A percentile compares a stretch with the other conserved stretches of the same genome.
phyloP scores from a whole-genome alignment of 2,113 vertebrate species.

The Ammodytes marinus region DNA sequence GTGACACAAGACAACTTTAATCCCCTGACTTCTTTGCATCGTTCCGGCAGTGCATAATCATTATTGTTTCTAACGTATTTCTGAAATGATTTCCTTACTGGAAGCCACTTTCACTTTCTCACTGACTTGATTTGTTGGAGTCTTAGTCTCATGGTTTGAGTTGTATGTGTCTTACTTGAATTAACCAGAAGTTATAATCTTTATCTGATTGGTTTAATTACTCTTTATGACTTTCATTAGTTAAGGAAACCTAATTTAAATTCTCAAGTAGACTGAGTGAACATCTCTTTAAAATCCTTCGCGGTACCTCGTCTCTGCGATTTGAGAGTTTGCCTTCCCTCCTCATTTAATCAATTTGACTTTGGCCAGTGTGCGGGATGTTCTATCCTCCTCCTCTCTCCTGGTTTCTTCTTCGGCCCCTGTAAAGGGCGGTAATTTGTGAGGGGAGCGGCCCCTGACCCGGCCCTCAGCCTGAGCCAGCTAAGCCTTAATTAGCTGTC shows the following conservation, averaged over 20 bases:
- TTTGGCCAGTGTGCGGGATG: conserved; percentile 68
- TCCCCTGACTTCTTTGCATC: conserved; percentile 14
- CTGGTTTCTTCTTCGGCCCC: conserved; percentile 33
- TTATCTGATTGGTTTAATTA: conserved; percentile 79
- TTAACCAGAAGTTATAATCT: conserved; percentile 74
- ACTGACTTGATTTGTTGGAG: conserved; percentile 69
- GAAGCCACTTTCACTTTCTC: conserved; percentile 60
- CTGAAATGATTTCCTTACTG: conserved; percentile 69
- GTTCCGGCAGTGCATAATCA: conserved; percentile 55
- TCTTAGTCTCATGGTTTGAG: conserved; percentile 60
- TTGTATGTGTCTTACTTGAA: conserved; percentile 68
- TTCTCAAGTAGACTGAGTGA: conserved; percentile 7
- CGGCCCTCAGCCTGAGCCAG: conserved; percentile 78
- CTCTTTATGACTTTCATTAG: conserved; percentile 72
- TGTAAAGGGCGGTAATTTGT: conserved; percentile 71
- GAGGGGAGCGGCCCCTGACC: conserved; percentile 80
- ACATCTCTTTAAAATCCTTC: conserved; percentile 53
- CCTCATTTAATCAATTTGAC: conserved; percentile 84
- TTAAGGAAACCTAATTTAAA: conserved; percentile 63
- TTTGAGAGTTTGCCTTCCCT: conserved; percentile 59
- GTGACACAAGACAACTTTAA: conserved; percentile 27
- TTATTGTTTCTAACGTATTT: conserved; percentile 46
- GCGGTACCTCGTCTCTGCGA: conserved; percentile 11
- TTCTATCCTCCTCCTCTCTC: conserved; percentile 6
- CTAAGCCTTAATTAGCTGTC: conserved; percentile 88